phyloP scores from a whole-genome alignment of 2,888 invertebrate species.

The Silvanus unidentatus region DNA sequence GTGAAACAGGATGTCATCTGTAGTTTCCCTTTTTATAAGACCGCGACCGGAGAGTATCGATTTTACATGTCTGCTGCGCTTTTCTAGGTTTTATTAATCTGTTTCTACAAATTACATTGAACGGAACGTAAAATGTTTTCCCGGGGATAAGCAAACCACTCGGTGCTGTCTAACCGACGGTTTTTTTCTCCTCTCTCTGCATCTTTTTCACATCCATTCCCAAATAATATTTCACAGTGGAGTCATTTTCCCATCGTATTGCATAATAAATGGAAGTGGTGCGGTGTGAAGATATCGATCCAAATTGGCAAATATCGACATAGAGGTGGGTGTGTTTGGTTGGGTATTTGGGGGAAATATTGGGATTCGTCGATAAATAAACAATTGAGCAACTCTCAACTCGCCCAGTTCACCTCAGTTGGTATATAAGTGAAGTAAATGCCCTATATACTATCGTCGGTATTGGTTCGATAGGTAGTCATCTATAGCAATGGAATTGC shows the following conservation, averaged over 20 bases:
- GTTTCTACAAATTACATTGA: conserved; percentile 31
- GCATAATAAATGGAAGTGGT: too few species aligned
- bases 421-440: conserved; percentile 21
- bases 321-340: too few species aligned
- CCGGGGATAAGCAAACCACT: conserved; percentile 9
- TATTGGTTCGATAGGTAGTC: conserved; percentile 49
- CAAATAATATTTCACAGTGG: background rate
- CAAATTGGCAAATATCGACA: too few species aligned
- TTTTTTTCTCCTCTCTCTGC: too few species aligned
- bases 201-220: too few species aligned
- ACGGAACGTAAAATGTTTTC: conserved; percentile 22
- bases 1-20: conserved; percentile 24
- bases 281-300: too few species aligned
- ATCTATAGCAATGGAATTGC: conserved; percentile 49
- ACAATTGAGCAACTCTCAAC: conserved; percentile 2
- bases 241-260: too few species aligned
- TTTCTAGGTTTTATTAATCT: conserved; percentile 35
- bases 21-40: conserved; percentile 27
- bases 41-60: conserved; percentile 31
- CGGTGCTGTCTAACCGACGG: background rate
- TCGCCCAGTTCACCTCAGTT: background rate
- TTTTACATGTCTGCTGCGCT: conserved; percentile 31
- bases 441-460: conserved; percentile 27
- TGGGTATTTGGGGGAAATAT: too few species aligned
- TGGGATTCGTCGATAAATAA: too few species aligned